Conservation (phyloP, 2,113 vertebrate genomes). For the Cardinalis cardinalis region DNA sequence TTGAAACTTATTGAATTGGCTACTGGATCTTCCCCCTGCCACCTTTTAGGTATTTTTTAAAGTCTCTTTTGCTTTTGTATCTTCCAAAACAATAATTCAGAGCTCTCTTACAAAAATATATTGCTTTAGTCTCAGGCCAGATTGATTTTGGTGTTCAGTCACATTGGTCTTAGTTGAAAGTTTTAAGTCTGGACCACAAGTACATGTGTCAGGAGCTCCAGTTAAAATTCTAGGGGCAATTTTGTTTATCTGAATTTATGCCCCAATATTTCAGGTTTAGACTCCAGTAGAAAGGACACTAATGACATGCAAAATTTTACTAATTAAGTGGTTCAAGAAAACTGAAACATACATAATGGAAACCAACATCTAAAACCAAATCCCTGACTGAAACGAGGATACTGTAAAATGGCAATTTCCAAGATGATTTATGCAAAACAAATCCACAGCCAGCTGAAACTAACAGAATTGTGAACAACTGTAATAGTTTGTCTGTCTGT, state of each 20-base stretch:
- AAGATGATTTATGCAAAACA: neutral
- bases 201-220: neutral
- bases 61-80: neutral
- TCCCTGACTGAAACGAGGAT: neutral
- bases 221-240: neutral
- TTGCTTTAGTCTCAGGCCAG: neutral
- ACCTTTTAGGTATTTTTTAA: neutral
- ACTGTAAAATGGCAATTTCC: neutral
- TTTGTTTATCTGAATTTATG: neutral
- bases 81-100: neutral
- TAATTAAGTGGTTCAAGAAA: neutral
- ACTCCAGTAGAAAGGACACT: neutral
- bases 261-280: neutral
- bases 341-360: neutral
- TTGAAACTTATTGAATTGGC: neutral
- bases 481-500: neutral
- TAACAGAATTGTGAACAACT: neutral
- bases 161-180: neutral
- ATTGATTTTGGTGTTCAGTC: neutral
- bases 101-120: neutral
- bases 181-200: neutral
- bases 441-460: neutral
- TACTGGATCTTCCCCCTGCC: rapidly evolving
- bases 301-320: neutral
- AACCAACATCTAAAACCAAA: neutral